Conservation (phyloP, 2,888 invertebrate species). For the Bimastos eiseni region DNA sequence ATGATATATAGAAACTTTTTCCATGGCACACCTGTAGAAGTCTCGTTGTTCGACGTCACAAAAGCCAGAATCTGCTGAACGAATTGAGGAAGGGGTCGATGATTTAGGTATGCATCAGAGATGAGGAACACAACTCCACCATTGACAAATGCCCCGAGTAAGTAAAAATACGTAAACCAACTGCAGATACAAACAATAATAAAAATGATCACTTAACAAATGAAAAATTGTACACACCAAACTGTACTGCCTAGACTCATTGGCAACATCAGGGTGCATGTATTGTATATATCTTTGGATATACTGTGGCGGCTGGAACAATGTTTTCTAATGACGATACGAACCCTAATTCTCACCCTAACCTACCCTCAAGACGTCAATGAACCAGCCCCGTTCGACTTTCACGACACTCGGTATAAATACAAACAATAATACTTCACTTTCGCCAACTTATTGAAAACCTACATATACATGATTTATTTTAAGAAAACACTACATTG, state of each 20-base stretch:
- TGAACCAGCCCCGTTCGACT: no score
- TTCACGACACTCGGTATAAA: no score
- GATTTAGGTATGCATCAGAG: conserved; percentile 30
- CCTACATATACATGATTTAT: no score
- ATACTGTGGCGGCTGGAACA: no score
- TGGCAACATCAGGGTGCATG: no score
- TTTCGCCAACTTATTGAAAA: background rate
- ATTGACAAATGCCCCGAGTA: conserved; percentile 34
- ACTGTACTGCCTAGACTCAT: no score
- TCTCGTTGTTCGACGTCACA: background rate
- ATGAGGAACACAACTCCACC: conserved; percentile 28
- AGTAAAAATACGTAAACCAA: conserved; percentile 40
- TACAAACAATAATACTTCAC: no score
- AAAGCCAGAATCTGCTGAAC: background rate
- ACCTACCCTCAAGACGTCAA: no score
- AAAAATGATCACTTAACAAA: background rate
- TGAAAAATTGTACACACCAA: background rate
- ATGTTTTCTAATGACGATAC: no score
- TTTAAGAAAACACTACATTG: no score
- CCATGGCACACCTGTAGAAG: background rate
- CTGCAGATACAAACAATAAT: conserved; percentile 28
- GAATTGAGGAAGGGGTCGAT: conserved; percentile 26
- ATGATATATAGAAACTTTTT: background rate
- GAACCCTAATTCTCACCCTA: no score
- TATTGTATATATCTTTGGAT: no score